A percentile compares a stretch with the other conserved stretches of the same genome.
Evolutionary conservation across 2,113 vertebrate species (phyloP).

Genomic region (Cranoglanis bouderius): DNA sequence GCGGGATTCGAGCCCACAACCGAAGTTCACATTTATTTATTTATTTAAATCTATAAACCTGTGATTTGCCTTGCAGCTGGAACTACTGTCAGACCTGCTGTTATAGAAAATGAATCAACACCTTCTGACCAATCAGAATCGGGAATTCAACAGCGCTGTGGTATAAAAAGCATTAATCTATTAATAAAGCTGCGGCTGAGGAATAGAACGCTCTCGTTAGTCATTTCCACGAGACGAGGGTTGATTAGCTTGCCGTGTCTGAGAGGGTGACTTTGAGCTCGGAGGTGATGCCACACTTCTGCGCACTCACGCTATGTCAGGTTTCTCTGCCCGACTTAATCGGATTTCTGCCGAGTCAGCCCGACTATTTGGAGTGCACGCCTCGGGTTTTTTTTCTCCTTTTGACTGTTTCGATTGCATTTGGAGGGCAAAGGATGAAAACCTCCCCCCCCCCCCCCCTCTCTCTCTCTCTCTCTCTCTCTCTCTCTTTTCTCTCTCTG

Average conservation of each 20-base stretch:
- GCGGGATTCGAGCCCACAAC: no score
- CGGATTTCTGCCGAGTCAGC: conserved; percentile 61
- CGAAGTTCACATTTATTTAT: no score
- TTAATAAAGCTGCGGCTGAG: not conserved
- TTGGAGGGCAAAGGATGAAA: conserved; percentile 53
- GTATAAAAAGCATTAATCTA: not conserved
- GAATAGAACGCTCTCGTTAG: not conserved
- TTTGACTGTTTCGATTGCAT: conserved; percentile 59
- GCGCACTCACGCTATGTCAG: conserved; percentile 53
- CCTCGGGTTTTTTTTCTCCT: conserved; percentile 38
- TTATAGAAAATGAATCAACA: not conserved
- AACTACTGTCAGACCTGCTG: not conserved
- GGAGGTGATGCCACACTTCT: conserved; percentile 36
- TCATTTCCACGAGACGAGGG: not conserved
- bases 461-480: not conserved
- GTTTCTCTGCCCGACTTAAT: conserved; percentile 56
- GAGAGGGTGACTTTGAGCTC: conserved; percentile 55
- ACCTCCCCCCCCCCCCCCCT: not conserved
- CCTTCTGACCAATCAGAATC: not conserved
- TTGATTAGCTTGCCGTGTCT: conserved; percentile 21
- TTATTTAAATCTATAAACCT: not conserved
- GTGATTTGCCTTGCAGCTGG: not conserved
- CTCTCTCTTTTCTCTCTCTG: not conserved
- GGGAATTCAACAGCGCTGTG: not conserved
- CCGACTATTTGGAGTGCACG: conserved; percentile 53